Percentiles rank a stretch among this genome's conserved stretches.
These are phyloP conservation scores for Caenorhabditis uteleia DNA, from an alignment of 2,888 invertebrate species.

Conservation along the genomic window DNA sequence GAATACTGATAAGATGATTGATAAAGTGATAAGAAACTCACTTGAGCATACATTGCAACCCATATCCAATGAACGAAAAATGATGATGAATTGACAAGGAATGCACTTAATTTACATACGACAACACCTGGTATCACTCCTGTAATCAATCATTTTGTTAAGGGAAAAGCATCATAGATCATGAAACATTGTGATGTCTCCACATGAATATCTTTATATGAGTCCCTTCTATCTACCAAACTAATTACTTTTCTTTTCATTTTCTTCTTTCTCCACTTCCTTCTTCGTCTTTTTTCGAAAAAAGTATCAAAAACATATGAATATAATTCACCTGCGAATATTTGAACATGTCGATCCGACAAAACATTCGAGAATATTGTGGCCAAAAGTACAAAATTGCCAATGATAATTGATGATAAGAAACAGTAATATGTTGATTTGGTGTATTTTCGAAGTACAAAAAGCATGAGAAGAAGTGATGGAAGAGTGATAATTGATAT, in stretches of 20 bases:
- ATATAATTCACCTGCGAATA: slow-evolving; percentile 23
- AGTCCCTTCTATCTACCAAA: no score
- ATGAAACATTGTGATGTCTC: neutral
- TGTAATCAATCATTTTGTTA: slow-evolving; percentile 10
- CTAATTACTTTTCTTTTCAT: no score
- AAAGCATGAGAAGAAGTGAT: slow-evolving; percentile 10
- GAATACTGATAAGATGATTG: no score
- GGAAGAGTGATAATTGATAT: slow-evolving; percentile 27
- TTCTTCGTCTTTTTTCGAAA: no score
- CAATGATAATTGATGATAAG: slow-evolving; percentile 40
- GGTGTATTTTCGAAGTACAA: slow-evolving; percentile 7
- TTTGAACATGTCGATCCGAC: slow-evolving; percentile 20
- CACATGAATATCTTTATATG: no score
- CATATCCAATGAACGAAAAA: slow-evolving; percentile 54
- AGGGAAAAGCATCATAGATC: neutral
- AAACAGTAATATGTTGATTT: slow-evolving; percentile 42
- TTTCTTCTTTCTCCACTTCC: no score
- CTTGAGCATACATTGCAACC: slow-evolving; percentile 48
- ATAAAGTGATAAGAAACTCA: no score
- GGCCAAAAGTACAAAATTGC: slow-evolving; percentile 43
- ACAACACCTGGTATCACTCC: slow-evolving; percentile 39
- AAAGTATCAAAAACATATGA: neutral
- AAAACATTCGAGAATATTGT: slow-evolving; percentile 35
- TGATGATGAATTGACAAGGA: slow-evolving; percentile 44
- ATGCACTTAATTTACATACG: slow-evolving; percentile 50